These are phyloP conservation scores for Notechis scutatus DNA, from an alignment of 2,113 vertebrate genomes.

Conservation along the genomic window DNA sequence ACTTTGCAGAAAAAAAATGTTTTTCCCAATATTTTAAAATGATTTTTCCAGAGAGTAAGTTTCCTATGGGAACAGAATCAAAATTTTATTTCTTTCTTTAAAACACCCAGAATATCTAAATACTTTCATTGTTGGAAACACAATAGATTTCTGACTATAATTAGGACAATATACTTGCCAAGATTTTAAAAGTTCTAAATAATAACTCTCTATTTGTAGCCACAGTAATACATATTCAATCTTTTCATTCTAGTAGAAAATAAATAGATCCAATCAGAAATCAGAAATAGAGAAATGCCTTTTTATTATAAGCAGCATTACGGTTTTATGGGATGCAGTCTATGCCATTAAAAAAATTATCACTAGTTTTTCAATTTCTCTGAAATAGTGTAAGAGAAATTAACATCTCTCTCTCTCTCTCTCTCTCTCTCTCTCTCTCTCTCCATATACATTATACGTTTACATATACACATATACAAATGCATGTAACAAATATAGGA, in stretches of 20 bases:
- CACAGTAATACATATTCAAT: not conserved
- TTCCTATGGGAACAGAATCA: not conserved
- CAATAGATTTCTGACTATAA: not conserved
- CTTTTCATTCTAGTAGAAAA: not conserved
- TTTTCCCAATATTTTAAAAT: not conserved
- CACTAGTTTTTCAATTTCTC: not conserved
- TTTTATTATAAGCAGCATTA: not conserved
- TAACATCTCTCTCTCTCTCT: not conserved
- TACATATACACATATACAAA: too few relatives aligned
- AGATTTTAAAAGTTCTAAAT: not conserved
- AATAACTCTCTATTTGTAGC: not conserved
- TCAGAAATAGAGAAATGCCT: not conserved
- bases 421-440: not conserved
- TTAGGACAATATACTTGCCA: not conserved
- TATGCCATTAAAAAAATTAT: not conserved
- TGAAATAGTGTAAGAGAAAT: not conserved
- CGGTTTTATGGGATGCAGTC: not conserved
- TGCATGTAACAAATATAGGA: not conserved
- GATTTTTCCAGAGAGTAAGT: not conserved
- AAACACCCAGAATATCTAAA: not conserved
- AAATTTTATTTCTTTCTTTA: not conserved
- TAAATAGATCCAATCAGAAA: not conserved
- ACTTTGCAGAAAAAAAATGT: not conserved
- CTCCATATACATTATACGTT: not conserved
- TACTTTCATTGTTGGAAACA: not conserved